These are phyloP conservation scores for Galaxea fascicularis DNA, from an alignment of 92 coral and sea anemone genomes.

Conservation along the genomic window DNA sequence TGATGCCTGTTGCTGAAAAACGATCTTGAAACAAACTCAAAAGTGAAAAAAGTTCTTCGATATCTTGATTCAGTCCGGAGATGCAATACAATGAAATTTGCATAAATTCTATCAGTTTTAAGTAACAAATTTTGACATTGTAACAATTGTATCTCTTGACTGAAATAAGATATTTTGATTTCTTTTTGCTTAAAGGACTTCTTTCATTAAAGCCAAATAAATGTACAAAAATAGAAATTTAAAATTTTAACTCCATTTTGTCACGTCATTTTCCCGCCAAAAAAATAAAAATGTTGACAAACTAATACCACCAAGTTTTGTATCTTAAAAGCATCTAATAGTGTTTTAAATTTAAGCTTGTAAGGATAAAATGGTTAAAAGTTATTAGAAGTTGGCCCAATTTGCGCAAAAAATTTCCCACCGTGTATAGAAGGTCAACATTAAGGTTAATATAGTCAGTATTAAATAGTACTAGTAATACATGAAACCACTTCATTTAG, in stretches of 20 bases:
- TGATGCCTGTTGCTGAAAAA: slow-evolving; percentile 12
- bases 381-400: background rate
- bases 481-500: no score
- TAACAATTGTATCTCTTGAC: background rate
- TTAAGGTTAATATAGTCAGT: no score
- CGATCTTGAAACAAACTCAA: background rate
- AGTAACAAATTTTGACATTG: background rate
- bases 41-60: background rate
- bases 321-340: background rate
- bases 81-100: slow-evolving; percentile 1
- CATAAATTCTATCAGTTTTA: background rate
- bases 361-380: background rate
- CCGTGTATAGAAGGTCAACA: no score
- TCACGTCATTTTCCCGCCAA: slow-evolving; percentile 18
- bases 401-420: background rate
- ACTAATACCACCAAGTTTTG: background rate
- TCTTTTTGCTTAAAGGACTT: background rate
- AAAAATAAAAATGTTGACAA: background rate
- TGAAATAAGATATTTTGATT: background rate
- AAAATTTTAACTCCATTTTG: background rate
- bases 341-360: slow-evolving; percentile 1
- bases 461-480: no score
- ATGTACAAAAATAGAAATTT: background rate
- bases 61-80: slow-evolving; percentile 12
- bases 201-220: background rate